Percentiles rank a stretch among this genome's conserved stretches.
These are phyloP conservation scores for Eupelmus urozonus DNA, from an alignment of 2,888 invertebrate species.

Conservation along the genomic window DNA sequence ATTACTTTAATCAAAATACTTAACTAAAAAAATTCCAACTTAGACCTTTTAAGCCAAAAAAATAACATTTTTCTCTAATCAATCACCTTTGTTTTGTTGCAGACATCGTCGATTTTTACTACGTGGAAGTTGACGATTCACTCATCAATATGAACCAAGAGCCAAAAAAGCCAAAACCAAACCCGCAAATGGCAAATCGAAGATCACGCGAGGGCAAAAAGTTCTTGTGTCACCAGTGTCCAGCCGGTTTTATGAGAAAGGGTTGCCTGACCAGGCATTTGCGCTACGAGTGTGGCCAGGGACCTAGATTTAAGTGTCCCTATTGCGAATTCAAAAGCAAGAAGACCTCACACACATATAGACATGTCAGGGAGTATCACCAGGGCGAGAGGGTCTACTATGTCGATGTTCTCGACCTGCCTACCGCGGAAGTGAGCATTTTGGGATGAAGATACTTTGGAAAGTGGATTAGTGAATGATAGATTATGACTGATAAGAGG, in stretches of 20 bases:
- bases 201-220: conserved; percentile 30
- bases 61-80: too few relatives aligned
- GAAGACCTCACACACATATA: conserved; percentile 61
- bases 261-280: conserved; percentile 64
- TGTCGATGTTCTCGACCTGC: conserved; percentile 18
- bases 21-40: too few relatives aligned
- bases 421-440: too few relatives aligned
- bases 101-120: conserved; percentile 10
- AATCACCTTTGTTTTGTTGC: too few relatives aligned
- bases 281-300: conserved; percentile 73
- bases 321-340: conserved; percentile 62
- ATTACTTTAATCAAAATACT: too few relatives aligned
- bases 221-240: conserved; percentile 49
- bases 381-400: conserved; percentile 11
- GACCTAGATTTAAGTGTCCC: conserved; percentile 62
- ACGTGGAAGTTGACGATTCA: conserved; percentile 10
- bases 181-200: not conserved
- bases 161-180: too few relatives aligned
- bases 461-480: too few relatives aligned
- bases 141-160: not conserved
- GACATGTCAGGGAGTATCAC: conserved; percentile 58
- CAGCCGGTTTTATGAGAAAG: conserved; percentile 28
- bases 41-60: too few relatives aligned
- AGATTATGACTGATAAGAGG: too few relatives aligned
- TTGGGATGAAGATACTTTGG: too few relatives aligned